Conservation (phyloP, 2,113 vertebrate species). For the Oncorhynchus nerka region DNA sequence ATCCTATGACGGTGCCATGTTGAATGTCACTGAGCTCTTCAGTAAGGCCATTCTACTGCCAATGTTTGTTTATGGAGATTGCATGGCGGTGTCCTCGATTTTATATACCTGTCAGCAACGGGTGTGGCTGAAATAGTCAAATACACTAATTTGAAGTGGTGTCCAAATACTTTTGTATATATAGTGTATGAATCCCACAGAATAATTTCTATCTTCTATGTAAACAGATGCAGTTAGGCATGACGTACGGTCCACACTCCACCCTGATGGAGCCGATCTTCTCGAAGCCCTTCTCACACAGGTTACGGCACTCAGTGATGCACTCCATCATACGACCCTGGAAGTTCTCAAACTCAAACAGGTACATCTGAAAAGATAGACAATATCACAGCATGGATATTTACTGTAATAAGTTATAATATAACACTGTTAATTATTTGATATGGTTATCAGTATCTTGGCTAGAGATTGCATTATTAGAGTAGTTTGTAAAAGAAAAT, state of each 20-base stretch:
- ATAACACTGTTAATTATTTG: too few relatives aligned
- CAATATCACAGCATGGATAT: neutral
- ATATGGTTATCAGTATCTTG: neutral
- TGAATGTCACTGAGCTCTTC: too few relatives aligned
- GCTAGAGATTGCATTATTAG: neutral
- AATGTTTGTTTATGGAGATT: too few relatives aligned
- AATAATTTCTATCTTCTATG: neutral
- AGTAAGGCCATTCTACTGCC: too few relatives aligned
- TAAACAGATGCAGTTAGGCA: neutral
- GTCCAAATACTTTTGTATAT: neutral
- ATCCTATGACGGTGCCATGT: too few relatives aligned
- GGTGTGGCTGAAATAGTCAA: too few relatives aligned
- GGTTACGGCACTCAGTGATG: constrained; percentile 70
- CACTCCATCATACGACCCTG: constrained; percentile 78
- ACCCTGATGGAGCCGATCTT: constrained; percentile 77
- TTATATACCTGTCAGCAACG: too few relatives aligned
- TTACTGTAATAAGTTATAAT: neutral
- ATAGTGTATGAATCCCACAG: neutral
- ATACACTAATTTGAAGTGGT: too few relatives aligned
- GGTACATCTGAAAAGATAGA: constrained; percentile 66
- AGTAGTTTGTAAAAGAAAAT: neutral
- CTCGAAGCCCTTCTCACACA: constrained; percentile 75
- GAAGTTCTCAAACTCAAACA: constrained; percentile 81
- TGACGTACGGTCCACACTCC: constrained; percentile 78
- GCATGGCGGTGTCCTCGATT: too few relatives aligned